Evolutionary conservation across 2,888 invertebrate genomes (phyloP).

Genomic region (Apocheima hispidaria): DNA sequence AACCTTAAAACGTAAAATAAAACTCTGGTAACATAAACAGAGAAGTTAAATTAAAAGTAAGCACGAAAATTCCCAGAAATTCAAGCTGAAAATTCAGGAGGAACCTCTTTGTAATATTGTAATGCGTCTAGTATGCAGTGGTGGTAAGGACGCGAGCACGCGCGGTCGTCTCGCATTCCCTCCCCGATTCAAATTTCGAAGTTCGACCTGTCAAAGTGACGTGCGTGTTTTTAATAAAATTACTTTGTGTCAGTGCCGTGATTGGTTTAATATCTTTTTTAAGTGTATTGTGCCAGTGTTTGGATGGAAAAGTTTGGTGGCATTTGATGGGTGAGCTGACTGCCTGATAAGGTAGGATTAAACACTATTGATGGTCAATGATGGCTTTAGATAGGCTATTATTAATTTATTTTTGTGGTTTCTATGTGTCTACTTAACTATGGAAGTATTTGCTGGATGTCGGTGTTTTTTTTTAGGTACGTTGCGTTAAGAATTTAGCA

Average conservation of each 20-base stretch:
- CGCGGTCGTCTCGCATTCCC: slow-evolving; percentile 23
- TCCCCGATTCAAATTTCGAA: slow-evolving; percentile 24
- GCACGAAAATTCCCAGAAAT: slow-evolving; percentile 15
- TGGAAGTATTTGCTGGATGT: background rate
- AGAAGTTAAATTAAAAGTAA: slow-evolving; percentile 31
- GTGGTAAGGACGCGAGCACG: slow-evolving; percentile 6
- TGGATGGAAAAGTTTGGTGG: slow-evolving; percentile 28
- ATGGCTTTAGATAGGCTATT: slow-evolving; percentile 1
- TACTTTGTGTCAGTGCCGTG: slow-evolving; percentile 25
- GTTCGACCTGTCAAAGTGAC: slow-evolving; percentile 29
- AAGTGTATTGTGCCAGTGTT: slow-evolving; percentile 19
- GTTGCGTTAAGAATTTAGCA: too few relatives aligned
- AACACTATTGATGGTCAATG: slow-evolving; percentile 17
- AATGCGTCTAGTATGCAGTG: slow-evolving; percentile 25
- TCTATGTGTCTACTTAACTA: background rate
- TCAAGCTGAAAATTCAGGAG: slow-evolving; percentile 20
- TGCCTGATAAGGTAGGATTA: slow-evolving; percentile 30
- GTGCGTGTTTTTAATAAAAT: slow-evolving; percentile 26
- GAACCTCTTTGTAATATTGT: slow-evolving; percentile 15
- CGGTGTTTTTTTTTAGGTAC: too few relatives aligned
- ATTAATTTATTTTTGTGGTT: slow-evolving; percentile 1
- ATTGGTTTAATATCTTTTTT: slow-evolving; percentile 7
- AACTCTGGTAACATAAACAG: slow-evolving; percentile 21
- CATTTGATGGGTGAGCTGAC: slow-evolving; percentile 17
- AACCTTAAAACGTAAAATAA: slow-evolving; percentile 20